Evolutionary conservation across 2,797 vertebrate species (phyloP).

Genomic region (Fratercula arctica): DNA sequence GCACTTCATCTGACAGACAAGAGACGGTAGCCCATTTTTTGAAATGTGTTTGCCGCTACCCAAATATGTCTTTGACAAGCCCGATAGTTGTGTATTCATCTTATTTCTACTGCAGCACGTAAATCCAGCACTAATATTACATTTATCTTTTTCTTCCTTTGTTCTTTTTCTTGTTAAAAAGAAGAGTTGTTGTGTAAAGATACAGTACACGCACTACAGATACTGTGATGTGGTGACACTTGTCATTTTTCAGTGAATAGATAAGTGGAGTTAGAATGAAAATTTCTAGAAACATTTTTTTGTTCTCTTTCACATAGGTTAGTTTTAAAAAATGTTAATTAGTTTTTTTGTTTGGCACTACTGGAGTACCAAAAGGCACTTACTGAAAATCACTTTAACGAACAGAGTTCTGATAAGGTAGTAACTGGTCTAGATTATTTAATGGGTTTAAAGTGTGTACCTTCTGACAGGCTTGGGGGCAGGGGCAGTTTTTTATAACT

Average conservation of each 20-base stretch:
- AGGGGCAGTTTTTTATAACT: neutral
- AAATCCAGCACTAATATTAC: constrained; percentile 19
- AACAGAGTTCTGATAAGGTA: neutral
- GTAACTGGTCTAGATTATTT: neutral
- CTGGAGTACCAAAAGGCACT: neutral
- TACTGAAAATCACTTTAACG: neutral
- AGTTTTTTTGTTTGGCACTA: neutral
- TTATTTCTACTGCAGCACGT: constrained; percentile 21
- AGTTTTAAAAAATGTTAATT: neutral
- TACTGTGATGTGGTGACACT: neutral
- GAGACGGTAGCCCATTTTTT: constrained; percentile 27
- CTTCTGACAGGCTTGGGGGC: neutral
- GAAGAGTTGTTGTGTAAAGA: constrained; percentile 40
- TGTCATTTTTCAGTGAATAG: constrained; percentile 21
- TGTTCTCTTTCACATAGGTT: neutral
- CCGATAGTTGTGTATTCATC: constrained; percentile 38
- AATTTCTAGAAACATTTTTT: constrained; percentile 11
- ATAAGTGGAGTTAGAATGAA: constrained; percentile 28
- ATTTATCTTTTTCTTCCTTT: constrained; percentile 43
- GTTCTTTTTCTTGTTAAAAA: constrained; percentile 28
- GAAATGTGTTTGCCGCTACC: constrained; percentile 36
- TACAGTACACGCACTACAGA: neutral
- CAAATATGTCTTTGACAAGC: constrained; percentile 35
- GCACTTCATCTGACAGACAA: constrained; percentile 26
- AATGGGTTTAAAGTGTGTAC: neutral